A percentile compares a stretch with the other conserved stretches of the same genome.
Conservation (phyloP, 2,888 invertebrate species). For the Ormyrus labotus region DNA sequence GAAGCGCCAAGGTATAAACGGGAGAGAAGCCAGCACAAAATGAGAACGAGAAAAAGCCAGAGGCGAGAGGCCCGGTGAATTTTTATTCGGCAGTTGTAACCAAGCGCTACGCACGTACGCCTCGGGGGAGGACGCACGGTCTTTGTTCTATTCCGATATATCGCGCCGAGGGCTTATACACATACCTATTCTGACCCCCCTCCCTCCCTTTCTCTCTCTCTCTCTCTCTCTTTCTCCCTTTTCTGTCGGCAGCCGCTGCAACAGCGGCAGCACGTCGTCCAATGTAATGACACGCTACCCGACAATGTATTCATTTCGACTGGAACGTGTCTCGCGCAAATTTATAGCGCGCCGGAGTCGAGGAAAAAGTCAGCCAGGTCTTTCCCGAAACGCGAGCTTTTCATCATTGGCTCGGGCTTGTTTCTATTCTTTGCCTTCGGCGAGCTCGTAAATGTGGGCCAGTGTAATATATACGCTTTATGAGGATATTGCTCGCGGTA, state of each 20-base stretch:
- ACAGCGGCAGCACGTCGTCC: slow-evolving; percentile 37
- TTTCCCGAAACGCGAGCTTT: slow-evolving; percentile 37
- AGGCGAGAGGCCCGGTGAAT: slow-evolving; percentile 63
- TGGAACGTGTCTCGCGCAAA: slow-evolving; percentile 52
- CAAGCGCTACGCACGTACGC: slow-evolving; percentile 60
- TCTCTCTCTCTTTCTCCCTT: slow-evolving; percentile 17
- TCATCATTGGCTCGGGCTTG: slow-evolving; percentile 32
- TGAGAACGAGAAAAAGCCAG: slow-evolving; percentile 55
- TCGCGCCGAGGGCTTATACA: slow-evolving; percentile 43
- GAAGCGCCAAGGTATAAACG: slow-evolving; percentile 62
- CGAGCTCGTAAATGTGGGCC: slow-evolving; percentile 46
- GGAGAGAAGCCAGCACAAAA: slow-evolving; percentile 58
- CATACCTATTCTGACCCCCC: background rate
- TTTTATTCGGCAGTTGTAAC: slow-evolving; percentile 72
- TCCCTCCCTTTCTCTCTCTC: slow-evolving; percentile 22
- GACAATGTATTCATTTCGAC: slow-evolving; percentile 57
- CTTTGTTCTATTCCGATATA: slow-evolving; percentile 56
- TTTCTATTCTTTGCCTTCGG: slow-evolving; percentile 4
- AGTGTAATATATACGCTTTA: slow-evolving; percentile 17
- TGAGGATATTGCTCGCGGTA: too few relatives aligned
- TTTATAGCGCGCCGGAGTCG: slow-evolving; percentile 42
- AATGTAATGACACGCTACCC: slow-evolving; percentile 52
- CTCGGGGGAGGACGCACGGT: slow-evolving; percentile 42
- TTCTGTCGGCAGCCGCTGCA: background rate
- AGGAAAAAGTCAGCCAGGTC: slow-evolving; percentile 18